Percentiles rank a stretch among this genome's conserved stretches.
Conservation (phyloP, 1,140 invertebrate genomes). For the Hyles vespertilio region DNA sequence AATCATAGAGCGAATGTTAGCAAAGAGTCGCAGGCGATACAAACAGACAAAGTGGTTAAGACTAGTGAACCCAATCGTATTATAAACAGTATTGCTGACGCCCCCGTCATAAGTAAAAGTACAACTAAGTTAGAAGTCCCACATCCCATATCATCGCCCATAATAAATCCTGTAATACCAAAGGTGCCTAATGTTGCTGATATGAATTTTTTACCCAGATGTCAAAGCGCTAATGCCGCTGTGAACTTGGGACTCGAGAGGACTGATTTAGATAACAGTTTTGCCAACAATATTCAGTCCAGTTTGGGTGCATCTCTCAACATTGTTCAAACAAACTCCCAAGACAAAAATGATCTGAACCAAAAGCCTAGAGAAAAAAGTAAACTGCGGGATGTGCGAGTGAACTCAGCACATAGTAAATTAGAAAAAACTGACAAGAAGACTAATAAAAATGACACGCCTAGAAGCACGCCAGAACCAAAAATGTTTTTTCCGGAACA, state of each 20-base stretch:
- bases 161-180: conserved; percentile 62
- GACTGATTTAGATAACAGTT: conserved; percentile 49
- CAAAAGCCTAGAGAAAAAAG: conserved; percentile 68
- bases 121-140: conserved; percentile 66
- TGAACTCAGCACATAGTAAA: conserved; percentile 72
- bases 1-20: conserved; percentile 48
- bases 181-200: conserved; percentile 62
- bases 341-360: conserved; percentile 61
- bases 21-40: conserved; percentile 64
- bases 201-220: conserved; percentile 65
- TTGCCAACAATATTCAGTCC: conserved; percentile 45
- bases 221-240: conserved; percentile 64
- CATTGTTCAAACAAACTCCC: conserved; percentile 42
- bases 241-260: conserved; percentile 60
- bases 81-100: conserved; percentile 41
- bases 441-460: conserved; percentile 55
- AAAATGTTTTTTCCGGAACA: conserved; percentile 74
- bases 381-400: conserved; percentile 67
- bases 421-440: conserved; percentile 70
- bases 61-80: conserved; percentile 45
- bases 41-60: conserved; percentile 63
- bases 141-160: conserved; percentile 65
- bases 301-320: conserved; percentile 50
- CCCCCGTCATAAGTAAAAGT: conserved; percentile 56
- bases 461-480: conserved; percentile 57